phyloP scores from a whole-genome alignment of 2,888 invertebrate species.

The Eustalomyia histrio region DNA sequence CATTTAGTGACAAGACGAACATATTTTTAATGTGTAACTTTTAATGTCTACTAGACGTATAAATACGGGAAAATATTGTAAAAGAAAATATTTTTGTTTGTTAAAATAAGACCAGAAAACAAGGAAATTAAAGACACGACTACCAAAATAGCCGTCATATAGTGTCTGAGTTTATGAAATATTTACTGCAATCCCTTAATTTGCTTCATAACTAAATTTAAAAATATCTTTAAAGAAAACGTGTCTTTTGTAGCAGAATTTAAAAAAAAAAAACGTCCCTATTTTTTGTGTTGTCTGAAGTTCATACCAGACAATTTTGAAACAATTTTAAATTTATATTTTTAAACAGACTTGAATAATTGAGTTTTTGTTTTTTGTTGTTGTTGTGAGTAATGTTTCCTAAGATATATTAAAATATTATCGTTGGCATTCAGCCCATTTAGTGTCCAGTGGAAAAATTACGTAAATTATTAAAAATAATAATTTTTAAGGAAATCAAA shows the following conservation, averaged over 20 bases:
- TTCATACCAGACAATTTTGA: constrained; percentile 11
- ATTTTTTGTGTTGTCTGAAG: not conserved
- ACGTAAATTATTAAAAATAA: constrained; percentile 26
- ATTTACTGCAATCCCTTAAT: constrained; percentile 10
- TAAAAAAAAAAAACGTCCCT: constrained; percentile 9
- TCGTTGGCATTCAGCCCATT: constrained; percentile 72
- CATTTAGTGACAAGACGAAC: constrained; percentile 11
- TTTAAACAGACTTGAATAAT: not conserved
- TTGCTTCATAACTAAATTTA: constrained; percentile 27
- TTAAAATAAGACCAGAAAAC: not conserved
- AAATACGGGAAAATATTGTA: not conserved
- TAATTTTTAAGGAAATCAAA: constrained; percentile 5
- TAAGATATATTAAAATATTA: constrained; percentile 40
- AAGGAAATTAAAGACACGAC: not conserved
- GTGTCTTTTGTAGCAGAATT: constrained; percentile 16
- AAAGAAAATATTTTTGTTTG: not conserved
- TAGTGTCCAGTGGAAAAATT: constrained; percentile 37
- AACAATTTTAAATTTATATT: constrained; percentile 12
- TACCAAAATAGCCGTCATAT: not conserved
- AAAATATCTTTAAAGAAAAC: constrained; percentile 43
- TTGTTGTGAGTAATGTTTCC: constrained; percentile 19
- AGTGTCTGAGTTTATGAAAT: not conserved
- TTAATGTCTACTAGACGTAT: not conserved
- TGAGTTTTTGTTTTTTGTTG: not conserved
- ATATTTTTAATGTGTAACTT: not conserved